Base-by-base conservation (phyloP, 2,113 vertebrate species). In the Bolborhynchus lineola region DNA sequence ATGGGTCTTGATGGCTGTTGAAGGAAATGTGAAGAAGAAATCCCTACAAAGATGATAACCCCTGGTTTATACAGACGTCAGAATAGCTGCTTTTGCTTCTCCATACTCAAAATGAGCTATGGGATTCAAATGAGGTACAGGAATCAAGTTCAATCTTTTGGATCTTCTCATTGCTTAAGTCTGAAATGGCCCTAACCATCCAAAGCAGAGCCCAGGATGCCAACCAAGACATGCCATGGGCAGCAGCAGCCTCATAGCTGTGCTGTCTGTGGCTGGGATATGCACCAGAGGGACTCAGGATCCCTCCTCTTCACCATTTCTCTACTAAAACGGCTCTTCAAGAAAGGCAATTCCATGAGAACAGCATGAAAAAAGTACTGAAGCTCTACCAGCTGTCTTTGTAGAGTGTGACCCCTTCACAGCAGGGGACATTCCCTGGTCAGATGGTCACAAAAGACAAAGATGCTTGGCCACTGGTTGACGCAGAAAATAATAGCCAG, bases 131-230 rank as follows among this genome's bases (percentile, higher is more conserved):
- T 7, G 52, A 91, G 31, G 26, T 57, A 68, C 42, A 74, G 39
- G 50, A 83, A 63, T 20, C 2, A 1, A 16, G 79, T 16, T 68
- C 25, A 74, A 15, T 49, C n/a, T 91, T 88, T 39, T 18, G 21
- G 64, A 74, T 85, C 62, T 85, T 89, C 74, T 68, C 57, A 79
- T 44, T 59, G 25, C 25, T 31, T 46, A 67, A 19, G 23, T 88
- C 71, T 60, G 52, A 63, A 78, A 44, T 15, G 21, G 11, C 16
- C 55, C 42, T 64, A 69, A 49, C 3, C 16, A 41, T 21, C 16
- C 21, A 0, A 1, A 60, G 60, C 35, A 78, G 65, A 8, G 2
- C 15, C 11, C 7, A 1, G n/a, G 12, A 39, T 28, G 31, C 13
- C 65, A 93, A 20, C 17, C 1, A 2, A 81, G 77, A 70, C 2